Evolutionary conservation across 2,113 vertebrate genomes (phyloP), one percentile per base, ranked within the genome.

Genomic region (Phylloscopus trochilus): DNA sequence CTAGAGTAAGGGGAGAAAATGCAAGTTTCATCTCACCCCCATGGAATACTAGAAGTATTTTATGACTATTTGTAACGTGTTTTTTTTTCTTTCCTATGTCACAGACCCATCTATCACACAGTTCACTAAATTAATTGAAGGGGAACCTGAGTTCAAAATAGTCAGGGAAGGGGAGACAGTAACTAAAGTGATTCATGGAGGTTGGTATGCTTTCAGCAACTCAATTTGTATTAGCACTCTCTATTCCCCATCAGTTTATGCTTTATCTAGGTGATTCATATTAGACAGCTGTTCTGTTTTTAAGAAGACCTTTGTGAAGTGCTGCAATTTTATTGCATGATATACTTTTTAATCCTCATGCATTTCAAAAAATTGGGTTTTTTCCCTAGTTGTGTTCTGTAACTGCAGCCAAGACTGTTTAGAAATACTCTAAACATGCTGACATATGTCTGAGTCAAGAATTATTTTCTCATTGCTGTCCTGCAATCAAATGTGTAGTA

Each of bases 181-280:
- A 86, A 98, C 98, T 67, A 96, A 98, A 96, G 97, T 98, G 93
- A 98, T 98, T 90, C 98, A 97, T 41, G 97, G 97, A 98, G 97
- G 98, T 98, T 95, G 30, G 93, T 97, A 95, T 74, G 33, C 6
- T 92, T 95, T 93, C 56, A 83, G 68, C 37, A 89, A 62, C 58
- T 90, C 49, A 39, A 44, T 72, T 66, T 81, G 2, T 76, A 52
- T 43, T 63, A 80, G 53, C 4, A 33, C 56, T 83, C 6, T 11
- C 6, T 76, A 28, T 82, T 91, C 13, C 43, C 44, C 39, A 4
- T 9, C n/a, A 59, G 23, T 31, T 93, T 92, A 52, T 70, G 20
- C 27, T 78, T 89, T 30, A 46, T 30, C 9, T 55, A 83, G 39
- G 26, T 66, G 20, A 87, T 52, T 37, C 21, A 9, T 46, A 21